Base-by-base conservation (phyloP, 2,888 invertebrate species). In the Perizoma flavofasciatum region DNA sequence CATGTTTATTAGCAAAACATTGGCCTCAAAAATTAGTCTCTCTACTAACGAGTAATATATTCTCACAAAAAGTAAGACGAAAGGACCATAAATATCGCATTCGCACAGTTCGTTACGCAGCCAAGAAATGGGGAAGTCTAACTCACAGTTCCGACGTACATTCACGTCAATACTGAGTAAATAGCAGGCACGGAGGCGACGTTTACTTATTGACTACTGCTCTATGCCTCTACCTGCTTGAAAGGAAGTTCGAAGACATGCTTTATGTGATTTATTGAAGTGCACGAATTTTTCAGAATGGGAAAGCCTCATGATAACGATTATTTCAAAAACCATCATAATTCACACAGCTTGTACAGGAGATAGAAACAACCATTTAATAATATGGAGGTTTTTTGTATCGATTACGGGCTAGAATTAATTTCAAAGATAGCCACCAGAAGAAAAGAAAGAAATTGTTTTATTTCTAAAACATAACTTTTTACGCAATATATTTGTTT, bases 61-160 rank as follows among this genome's bases (percentile, higher is more conserved):
- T 71, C 68, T 59, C 59, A 53, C 67, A 73, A 76, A 77, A 78
- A 79, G 71, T 71, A 64, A 71, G 69, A 69, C 73, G 70, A 67
- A 72, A 69, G 63, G 65, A 68, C 69, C 70, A 72, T 78, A 78
- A 79, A 78, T 74, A 77, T 73, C 70, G 67, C 69, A 78, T 74
- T 74, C 73, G 69, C 67, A 66, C 78, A 77, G 75, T 79, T 80
- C 75, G 78, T 79, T 79, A 77, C 73, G 54, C 73, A 67, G 66
- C 71, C 67, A 71, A 74, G 72, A 72, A 71, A 76, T 59, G 52
- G 54, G 65, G 69, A 71, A 71, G 69, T 68, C 68, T 73, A 69
- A 75, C 74, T 68, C 67, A 63, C 61, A 57, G 67, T 67, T 69
- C 66, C 60, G 57, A 62, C 66, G 62, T 59, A 56, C 49, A 53